phyloP scores from a whole-genome alignment of 2,113 vertebrate genomes.

The Trichechus manatus region DNA sequence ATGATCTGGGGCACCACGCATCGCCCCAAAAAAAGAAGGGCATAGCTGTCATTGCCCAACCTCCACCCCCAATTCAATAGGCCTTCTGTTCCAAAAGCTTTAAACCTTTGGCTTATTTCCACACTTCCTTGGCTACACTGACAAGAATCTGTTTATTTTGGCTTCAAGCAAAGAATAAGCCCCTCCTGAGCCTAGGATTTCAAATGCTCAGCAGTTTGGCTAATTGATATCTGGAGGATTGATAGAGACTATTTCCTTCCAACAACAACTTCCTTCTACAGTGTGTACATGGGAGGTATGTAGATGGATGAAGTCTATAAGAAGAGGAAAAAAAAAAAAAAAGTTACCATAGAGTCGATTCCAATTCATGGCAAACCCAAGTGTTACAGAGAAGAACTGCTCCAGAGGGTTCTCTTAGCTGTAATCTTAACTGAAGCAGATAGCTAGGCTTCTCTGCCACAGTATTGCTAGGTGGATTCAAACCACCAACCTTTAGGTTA shows the following conservation, averaged over 20 bases:
- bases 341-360: too few species aligned
- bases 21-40: neutral
- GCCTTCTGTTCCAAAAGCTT: neutral
- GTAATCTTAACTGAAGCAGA: neutral
- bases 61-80: neutral
- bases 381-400: neutral
- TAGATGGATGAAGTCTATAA: neutral
- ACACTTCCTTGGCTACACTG: neutral
- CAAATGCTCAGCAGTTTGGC: neutral
- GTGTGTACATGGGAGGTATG: neutral
- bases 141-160: conserved; percentile 15
- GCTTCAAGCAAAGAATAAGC: neutral
- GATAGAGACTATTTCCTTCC: neutral
- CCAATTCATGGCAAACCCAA: neutral
- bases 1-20: neutral
- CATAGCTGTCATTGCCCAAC: neutral
- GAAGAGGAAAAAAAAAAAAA: neutral
- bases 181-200: neutral
- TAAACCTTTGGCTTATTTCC: neutral
- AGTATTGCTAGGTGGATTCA: neutral
- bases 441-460: neutral
- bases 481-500: neutral
- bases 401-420: neutral
- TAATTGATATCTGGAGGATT: neutral
- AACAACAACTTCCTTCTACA: neutral